phyloP scores from a whole-genome alignment of 2,888 invertebrate genomes.

The Physocephala rufipes region DNA sequence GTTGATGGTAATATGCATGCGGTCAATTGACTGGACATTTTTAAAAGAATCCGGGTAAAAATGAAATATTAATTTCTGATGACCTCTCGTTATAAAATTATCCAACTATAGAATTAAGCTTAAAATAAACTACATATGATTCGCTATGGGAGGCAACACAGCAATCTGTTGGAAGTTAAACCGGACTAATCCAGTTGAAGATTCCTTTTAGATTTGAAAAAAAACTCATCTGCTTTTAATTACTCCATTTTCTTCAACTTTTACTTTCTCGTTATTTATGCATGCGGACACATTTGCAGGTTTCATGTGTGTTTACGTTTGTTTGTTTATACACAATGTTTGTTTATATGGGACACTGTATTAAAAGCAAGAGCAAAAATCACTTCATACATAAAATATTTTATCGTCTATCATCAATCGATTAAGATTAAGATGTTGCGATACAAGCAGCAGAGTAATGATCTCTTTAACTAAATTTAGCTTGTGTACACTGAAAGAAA shows the following conservation, averaged over 20 bases:
- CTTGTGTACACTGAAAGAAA: constrained; percentile 3
- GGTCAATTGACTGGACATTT: no score
- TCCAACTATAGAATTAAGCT: no score
- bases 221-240: constrained; percentile 30
- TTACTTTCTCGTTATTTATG: not conserved
- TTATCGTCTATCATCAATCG: constrained; percentile 63
- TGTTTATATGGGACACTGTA: constrained; percentile 26
- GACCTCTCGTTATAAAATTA: no score
- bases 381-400: constrained; percentile 56
- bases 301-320: constrained; percentile 1
- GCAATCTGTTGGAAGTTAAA: no score
- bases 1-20: no score
- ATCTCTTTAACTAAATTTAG: constrained; percentile 2
- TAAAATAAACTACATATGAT: no score
- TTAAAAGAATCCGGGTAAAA: no score
- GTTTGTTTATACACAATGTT: no score
- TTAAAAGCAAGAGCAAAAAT: constrained; percentile 10
- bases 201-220: no score
- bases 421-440: constrained; percentile 52
- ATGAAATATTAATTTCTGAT: no score
- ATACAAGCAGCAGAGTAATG: not conserved
- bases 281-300: not conserved
- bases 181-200: no score
- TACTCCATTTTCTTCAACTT: constrained; percentile 3
- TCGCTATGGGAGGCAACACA: no score